Conservation (phyloP, 2,888 invertebrate genomes). For the Beris morrisii region DNA sequence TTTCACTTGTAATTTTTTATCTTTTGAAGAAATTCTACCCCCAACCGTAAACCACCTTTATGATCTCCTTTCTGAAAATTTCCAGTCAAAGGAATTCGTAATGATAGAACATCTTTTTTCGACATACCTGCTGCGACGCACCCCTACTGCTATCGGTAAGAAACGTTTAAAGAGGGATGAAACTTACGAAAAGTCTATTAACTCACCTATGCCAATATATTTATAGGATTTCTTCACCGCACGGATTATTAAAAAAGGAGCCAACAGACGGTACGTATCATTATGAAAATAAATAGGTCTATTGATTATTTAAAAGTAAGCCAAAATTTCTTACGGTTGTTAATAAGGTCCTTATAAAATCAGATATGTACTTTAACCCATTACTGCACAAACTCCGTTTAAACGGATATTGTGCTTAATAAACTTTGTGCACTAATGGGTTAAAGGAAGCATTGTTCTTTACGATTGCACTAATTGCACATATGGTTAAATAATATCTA, state of each 20-base stretch:
- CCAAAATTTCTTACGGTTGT: neutral
- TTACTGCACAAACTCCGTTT: neutral
- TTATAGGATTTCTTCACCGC: constrained; percentile 32
- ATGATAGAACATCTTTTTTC: constrained; percentile 57
- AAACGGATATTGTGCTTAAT: too few relatives aligned
- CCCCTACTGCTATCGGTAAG: constrained; percentile 57
- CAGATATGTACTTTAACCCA: neutral
- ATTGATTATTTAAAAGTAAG: too few relatives aligned
- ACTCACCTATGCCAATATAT: constrained; percentile 19
- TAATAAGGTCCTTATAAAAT: neutral
- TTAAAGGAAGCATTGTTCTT: neutral
- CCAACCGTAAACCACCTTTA: constrained; percentile 24
- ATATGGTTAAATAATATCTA: too few relatives aligned
- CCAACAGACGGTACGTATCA: constrained; percentile 33
- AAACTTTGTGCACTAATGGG: too few relatives aligned
- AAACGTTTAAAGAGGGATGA: constrained; percentile 11
- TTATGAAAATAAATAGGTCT: too few relatives aligned
- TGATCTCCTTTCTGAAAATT: constrained; percentile 27
- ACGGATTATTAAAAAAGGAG: constrained; percentile 33
- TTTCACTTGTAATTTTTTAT: constrained; percentile 29
- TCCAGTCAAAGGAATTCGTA: constrained; percentile 56
- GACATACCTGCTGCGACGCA: constrained; percentile 58
- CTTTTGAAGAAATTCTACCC: constrained; percentile 22
- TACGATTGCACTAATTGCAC: neutral
- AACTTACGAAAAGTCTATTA: constrained; percentile 24